Conservation (phyloP, 2,888 invertebrate genomes). For the Ischnura elegans region DNA sequence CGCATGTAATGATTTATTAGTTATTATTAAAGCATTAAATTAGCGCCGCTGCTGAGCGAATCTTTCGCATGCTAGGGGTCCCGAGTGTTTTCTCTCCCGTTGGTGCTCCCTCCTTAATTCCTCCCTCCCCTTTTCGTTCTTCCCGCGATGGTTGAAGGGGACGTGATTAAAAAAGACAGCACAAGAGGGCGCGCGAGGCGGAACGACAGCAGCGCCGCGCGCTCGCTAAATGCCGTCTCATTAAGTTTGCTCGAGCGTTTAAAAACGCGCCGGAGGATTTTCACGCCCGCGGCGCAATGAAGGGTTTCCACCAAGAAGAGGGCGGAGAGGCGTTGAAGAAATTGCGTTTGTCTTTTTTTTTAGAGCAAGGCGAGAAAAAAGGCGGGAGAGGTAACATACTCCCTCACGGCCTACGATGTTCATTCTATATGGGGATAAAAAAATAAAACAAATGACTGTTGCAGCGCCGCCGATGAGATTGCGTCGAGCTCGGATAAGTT, state of each 20-base stretch:
- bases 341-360: not conserved
- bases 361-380: not conserved
- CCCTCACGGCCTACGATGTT: not conserved
- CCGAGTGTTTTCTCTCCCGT: not conserved
- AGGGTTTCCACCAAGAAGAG: not conserved
- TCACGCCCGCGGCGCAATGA: constrained; percentile 8
- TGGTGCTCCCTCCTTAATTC: no score
- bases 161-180: not conserved
- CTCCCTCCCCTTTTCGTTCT: no score
- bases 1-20: no score
- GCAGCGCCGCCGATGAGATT: constrained; percentile 11
- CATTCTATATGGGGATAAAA: not conserved
- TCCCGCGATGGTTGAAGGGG: no score
- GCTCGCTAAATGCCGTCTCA: constrained; percentile 5
- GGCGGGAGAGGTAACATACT: not conserved
- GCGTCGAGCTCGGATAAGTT: not conserved
- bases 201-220: not conserved
- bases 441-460: no score
- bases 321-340: not conserved
- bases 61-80: not conserved
- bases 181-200: not conserved
- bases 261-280: constrained; percentile 20
- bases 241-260: constrained; percentile 26
- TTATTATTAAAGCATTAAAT: no score
- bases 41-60: no score